A percentile compares a stretch with the other conserved stretches of the same genome.
Conservation (phyloP, 2,888 invertebrate species). For the Drosophila bunnanda region DNA sequence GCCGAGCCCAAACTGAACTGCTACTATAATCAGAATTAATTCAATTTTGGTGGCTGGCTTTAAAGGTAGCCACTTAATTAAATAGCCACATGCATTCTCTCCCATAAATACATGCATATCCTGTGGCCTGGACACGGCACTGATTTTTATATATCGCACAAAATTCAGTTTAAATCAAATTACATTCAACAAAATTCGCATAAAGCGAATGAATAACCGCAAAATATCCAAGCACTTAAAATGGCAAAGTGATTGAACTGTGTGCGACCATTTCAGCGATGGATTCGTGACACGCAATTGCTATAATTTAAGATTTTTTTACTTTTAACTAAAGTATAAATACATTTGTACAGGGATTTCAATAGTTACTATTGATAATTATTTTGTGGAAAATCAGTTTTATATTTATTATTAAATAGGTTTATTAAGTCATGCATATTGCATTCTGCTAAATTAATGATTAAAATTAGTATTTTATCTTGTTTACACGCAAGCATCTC, state of each 20-base stretch:
- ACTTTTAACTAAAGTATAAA: neutral
- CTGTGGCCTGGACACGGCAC: constrained; percentile 47
- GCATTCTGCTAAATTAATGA: neutral
- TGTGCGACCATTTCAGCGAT: constrained; percentile 21
- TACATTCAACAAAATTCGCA: constrained; percentile 74
- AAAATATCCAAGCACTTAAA: constrained; percentile 77
- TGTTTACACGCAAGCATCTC: constrained; percentile 1
- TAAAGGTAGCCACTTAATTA: constrained; percentile 68
- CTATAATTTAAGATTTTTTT: neutral
- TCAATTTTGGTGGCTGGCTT: constrained; percentile 60
- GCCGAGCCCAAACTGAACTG: constrained; percentile 1
- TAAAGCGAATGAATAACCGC: constrained; percentile 73
- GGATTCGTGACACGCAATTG: constrained; percentile 4
- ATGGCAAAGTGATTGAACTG: constrained; percentile 77
- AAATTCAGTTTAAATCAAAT: constrained; percentile 68
- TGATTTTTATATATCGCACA: constrained; percentile 30
- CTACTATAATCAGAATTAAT: constrained; percentile 60
- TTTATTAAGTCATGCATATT: no score
- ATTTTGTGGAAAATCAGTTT: neutral
- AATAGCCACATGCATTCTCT: constrained; percentile 51
- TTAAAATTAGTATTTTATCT: neutral
- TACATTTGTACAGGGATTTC: neutral
- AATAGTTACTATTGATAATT: neutral
- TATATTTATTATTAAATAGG: neutral
- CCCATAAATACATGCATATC: constrained; percentile 31